These are phyloP conservation scores for Crioceris asparagi DNA, from an alignment of 2,888 invertebrate genomes.

Conservation along the genomic window DNA sequence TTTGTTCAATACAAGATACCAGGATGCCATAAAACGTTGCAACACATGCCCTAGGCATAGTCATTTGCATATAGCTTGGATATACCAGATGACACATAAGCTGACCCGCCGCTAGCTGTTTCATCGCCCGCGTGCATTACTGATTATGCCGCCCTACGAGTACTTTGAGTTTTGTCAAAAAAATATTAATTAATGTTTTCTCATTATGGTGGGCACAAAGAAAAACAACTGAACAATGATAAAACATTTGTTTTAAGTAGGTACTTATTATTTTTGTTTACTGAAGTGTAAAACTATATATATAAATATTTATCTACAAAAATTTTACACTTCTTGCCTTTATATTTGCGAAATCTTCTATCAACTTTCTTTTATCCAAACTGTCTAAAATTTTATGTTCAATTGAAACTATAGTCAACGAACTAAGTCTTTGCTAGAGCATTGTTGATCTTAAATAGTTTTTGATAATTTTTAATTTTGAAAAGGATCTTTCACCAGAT, in stretches of 20 bases:
- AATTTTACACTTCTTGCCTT: slow-evolving; percentile 4
- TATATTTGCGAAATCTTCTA: slow-evolving; percentile 2
- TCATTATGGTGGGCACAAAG: background rate
- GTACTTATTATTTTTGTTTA: background rate
- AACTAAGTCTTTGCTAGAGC: slow-evolving; percentile 1
- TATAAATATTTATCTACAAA: too few relatives aligned
- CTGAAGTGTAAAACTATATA: background rate
- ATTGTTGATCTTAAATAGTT: slow-evolving; percentile 4
- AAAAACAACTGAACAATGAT: background rate
- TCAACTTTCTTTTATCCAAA: slow-evolving; percentile 4
- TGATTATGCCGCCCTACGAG: background rate
- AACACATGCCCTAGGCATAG: too few relatives aligned
- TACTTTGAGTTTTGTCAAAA: too few relatives aligned
- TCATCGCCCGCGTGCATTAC: background rate
- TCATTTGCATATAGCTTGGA: too few relatives aligned
- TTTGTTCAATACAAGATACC: too few relatives aligned
- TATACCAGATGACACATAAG: too few relatives aligned
- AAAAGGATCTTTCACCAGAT: slow-evolving; percentile 6
- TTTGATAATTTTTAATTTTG: slow-evolving; percentile 2
- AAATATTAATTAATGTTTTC: background rate
- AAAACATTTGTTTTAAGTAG: background rate
- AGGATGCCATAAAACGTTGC: too few relatives aligned
- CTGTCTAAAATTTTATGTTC: slow-evolving; percentile 2
- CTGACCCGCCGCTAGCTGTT: too few relatives aligned
- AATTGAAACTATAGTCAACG: background rate